phyloP scores from a whole-genome alignment of 2,888 invertebrate species.

The Homarus gammarus region DNA sequence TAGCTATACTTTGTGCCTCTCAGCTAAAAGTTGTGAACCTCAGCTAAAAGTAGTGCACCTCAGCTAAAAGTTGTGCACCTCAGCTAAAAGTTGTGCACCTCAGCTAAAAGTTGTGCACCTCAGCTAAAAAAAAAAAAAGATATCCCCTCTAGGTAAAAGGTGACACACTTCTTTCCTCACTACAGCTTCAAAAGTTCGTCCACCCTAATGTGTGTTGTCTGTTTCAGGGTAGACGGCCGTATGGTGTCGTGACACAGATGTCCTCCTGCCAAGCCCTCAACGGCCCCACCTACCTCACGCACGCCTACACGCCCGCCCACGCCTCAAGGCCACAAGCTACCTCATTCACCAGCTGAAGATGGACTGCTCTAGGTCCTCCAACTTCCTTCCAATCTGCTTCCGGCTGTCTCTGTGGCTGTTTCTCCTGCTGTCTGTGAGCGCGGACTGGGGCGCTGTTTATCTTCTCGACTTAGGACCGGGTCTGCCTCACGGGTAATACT shows the following conservation, averaged over 20 bases:
- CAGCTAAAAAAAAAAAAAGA: too few relatives aligned
- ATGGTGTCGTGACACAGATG: background rate
- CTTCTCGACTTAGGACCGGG: slow-evolving; percentile 25
- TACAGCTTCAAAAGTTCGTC: background rate
- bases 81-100: too few relatives aligned
- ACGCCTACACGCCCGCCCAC: background rate
- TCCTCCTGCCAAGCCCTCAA: background rate
- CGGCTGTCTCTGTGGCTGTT: slow-evolving; percentile 7
- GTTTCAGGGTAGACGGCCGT: slow-evolving; percentile 1
- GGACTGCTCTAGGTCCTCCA: background rate
- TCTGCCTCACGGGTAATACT: slow-evolving; percentile 41
- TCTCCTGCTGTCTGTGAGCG: background rate
- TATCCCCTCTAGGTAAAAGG: too few relatives aligned
- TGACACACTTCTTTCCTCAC: background rate
- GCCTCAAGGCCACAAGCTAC: background rate
- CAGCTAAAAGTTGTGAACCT: too few relatives aligned
- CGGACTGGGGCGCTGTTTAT: slow-evolving; percentile 6
- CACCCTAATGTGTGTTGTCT: slow-evolving; percentile 5
- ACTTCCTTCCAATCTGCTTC: background rate
- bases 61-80: too few relatives aligned
- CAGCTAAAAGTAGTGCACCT: too few relatives aligned
- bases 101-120: too few relatives aligned
- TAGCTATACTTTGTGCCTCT: too few relatives aligned
- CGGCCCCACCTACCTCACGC: background rate
- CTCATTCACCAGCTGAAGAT: slow-evolving; percentile 28